These are phyloP conservation scores for human (Homo sapiens) DNA, from an alignment of 2,113 vertebrate species.

Conservation along the genomic window DNA sequence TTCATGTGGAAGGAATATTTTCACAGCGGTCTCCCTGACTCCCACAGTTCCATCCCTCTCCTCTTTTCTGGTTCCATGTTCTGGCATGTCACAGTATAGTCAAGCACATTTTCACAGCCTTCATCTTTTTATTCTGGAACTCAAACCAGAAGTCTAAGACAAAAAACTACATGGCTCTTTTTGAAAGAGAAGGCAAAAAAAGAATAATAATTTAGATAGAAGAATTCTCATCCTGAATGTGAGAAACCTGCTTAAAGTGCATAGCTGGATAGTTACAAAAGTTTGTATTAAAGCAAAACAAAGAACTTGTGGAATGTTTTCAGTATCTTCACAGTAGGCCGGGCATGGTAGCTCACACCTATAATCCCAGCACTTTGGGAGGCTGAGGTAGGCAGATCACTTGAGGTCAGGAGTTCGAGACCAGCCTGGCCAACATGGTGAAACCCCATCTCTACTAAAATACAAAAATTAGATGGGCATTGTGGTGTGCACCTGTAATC, in stretches of 20 bases:
- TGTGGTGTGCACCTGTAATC: no score
- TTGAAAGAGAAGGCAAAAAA: conserved; percentile 16
- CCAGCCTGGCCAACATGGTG: no score
- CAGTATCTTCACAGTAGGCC: not conserved
- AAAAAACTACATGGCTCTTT: not conserved
- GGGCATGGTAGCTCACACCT: no score
- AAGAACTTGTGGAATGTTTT: conserved; percentile 12
- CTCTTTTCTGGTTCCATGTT: not conserved
- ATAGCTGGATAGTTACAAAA: not conserved
- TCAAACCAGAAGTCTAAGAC: not conserved
- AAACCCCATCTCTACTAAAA: no score
- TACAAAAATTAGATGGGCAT: no score
- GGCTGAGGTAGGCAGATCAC: no score
- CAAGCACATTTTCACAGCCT: not conserved
- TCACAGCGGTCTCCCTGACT: not conserved
- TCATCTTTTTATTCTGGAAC: not conserved
- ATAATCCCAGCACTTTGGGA: no score
- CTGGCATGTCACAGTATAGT: not conserved
- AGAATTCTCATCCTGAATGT: not conserved
- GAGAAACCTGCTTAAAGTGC: conserved; percentile 1
- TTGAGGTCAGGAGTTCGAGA: no score
- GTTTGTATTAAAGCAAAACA: conserved; percentile 41
- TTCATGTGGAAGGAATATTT: not conserved
- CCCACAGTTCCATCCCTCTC: not conserved
- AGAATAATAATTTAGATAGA: not conserved